These are phyloP conservation scores for Monodelphis domestica DNA, from an alignment of 2,797 vertebrate genomes.

Conservation along the genomic window DNA sequence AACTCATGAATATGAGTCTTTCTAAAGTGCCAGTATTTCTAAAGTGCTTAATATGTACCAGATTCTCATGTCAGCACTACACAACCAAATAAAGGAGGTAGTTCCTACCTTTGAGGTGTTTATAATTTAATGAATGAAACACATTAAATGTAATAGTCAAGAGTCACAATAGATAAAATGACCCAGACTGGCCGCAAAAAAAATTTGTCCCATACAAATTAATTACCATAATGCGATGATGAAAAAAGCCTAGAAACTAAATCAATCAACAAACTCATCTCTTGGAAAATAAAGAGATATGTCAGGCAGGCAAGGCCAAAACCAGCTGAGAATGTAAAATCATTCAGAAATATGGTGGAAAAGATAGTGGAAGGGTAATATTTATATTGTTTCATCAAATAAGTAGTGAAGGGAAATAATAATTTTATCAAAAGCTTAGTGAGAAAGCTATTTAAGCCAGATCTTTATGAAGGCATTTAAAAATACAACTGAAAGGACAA, in stretches of 20 bases:
- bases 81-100: neutral
- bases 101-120: neutral
- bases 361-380: neutral
- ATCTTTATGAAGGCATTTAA: neutral
- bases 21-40: too few species aligned
- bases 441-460: neutral
- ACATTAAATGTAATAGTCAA: neutral
- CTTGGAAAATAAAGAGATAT: neutral
- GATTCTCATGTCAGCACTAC: neutral
- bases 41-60: neutral
- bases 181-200: neutral
- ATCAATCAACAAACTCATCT: neutral
- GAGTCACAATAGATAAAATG: neutral
- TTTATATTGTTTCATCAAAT: neutral
- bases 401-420: neutral
- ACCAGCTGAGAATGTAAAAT: neutral
- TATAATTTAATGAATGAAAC: neutral
- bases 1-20: too few species aligned
- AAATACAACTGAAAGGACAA: neutral
- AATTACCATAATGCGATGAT: neutral
- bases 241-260: neutral
- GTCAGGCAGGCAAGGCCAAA: neutral
- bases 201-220: neutral
- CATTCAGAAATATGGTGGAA: neutral
- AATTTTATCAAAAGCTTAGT: neutral